Evolutionary conservation across 2,888 invertebrate species (phyloP).

Genomic region (Diploptera punctata): DNA sequence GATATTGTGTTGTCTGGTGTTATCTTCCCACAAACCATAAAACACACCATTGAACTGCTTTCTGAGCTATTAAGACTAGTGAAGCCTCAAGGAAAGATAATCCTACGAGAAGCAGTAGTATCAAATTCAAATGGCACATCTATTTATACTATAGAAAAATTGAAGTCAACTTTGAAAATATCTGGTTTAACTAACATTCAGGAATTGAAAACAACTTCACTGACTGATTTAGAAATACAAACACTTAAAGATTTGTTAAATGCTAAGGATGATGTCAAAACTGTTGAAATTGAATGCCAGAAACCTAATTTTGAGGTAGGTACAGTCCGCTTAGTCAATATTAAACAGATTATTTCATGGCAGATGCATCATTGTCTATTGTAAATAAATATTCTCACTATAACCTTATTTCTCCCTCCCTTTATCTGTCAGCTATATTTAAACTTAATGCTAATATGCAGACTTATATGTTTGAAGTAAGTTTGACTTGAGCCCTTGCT

Average conservation of each 20-base stretch:
- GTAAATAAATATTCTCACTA: no score
- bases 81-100: conserved; percentile 67
- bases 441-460: no score
- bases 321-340: no score
- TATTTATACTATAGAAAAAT: conserved; percentile 48
- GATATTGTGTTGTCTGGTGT: conserved; percentile 66
- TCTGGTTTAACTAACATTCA: conserved; percentile 65
- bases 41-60: conserved; percentile 57
- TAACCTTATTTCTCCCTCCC: no score
- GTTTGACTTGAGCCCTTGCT: no score
- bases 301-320: conserved; percentile 75
- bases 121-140: conserved; percentile 43
- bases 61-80: conserved; percentile 65
- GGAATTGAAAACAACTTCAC: conserved; percentile 49
- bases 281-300: conserved; percentile 56
- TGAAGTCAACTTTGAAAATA: conserved; percentile 63
- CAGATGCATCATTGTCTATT: no score
- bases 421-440: no score
- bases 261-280: conserved; percentile 37
- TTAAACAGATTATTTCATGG: no score
- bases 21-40: conserved; percentile 56
- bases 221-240: conserved; percentile 45
- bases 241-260: conserved; percentile 33
- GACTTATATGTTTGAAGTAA: no score
- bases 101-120: conserved; percentile 56